These are phyloP conservation scores for Amblyopsis rosae DNA, from an alignment of 2,113 vertebrate genomes.

Conservation along the genomic window DNA sequence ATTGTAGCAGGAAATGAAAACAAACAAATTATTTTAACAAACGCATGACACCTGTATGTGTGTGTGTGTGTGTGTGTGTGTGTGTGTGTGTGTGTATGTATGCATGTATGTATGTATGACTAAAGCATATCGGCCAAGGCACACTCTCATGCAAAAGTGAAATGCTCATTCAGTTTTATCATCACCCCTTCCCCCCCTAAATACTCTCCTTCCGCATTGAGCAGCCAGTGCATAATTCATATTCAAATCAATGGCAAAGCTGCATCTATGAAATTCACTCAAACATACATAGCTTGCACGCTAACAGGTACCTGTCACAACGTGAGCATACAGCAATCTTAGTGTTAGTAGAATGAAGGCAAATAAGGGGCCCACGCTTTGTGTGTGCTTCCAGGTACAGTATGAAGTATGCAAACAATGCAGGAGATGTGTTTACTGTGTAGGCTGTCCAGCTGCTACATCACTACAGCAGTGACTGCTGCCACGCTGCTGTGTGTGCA, in stretches of 20 bases:
- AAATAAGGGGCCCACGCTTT: slow-evolving; percentile 50
- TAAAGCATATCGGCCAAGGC: no score
- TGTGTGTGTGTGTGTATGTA: background rate
- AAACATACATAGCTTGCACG: slow-evolving; percentile 36
- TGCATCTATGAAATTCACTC: slow-evolving; percentile 51
- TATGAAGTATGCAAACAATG: slow-evolving; percentile 54
- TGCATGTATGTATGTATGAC: background rate
- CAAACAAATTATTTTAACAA: slow-evolving; percentile 35
- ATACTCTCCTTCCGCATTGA: slow-evolving; percentile 6
- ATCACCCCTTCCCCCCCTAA: slow-evolving; percentile 5
- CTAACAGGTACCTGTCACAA: slow-evolving; percentile 28
- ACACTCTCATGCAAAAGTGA: background rate
- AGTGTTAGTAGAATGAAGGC: slow-evolving; percentile 51
- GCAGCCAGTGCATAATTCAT: slow-evolving; percentile 60
- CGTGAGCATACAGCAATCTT: slow-evolving; percentile 41
- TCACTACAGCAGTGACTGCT: slow-evolving; percentile 41
- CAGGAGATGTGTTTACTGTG: slow-evolving; percentile 39
- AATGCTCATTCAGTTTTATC: background rate
- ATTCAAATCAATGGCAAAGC: slow-evolving; percentile 46
- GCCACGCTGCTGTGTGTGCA: slow-evolving; percentile 30
- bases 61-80: slow-evolving; percentile 16
- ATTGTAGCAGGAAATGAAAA: background rate
- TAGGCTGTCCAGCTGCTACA: slow-evolving; percentile 41
- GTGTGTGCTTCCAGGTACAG: slow-evolving; percentile 53
- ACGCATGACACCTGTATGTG: slow-evolving; percentile 6